A percentile compares a stretch with the other conserved stretches of the same genome.
Evolutionary conservation across 1,140 invertebrate species (phyloP).

Genomic region (Drosophila varians): DNA sequence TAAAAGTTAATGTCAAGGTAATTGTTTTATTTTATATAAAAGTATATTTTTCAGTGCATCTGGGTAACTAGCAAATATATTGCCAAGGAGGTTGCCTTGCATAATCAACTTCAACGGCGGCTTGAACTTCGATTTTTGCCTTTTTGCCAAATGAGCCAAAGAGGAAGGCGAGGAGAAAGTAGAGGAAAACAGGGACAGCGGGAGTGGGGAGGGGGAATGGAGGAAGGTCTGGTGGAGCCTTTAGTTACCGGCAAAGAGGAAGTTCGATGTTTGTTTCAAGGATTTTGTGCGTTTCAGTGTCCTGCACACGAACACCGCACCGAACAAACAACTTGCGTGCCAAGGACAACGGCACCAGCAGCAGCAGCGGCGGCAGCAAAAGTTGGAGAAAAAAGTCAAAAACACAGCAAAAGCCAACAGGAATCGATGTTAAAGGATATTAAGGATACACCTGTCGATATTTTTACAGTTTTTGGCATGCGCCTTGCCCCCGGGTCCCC

Average conservation of each 20-base stretch:
- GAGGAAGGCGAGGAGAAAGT: conserved; percentile 28
- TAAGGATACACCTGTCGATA: conserved; percentile 80
- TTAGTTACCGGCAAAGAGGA: conserved; percentile 22
- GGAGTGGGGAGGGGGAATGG: background rate
- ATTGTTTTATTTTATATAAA: too few relatives aligned
- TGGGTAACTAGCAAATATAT: background rate
- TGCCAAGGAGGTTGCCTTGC: conserved; percentile 54
- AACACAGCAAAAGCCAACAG: conserved; percentile 33
- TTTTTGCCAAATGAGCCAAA: conserved; percentile 43
- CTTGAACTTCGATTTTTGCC: conserved; percentile 55
- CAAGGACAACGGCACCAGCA: conserved; percentile 58
- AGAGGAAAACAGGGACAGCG: background rate
- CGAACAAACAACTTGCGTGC: conserved; percentile 58
- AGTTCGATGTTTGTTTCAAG: conserved; percentile 56
- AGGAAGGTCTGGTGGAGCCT: background rate
- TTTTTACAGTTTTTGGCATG: conserved; percentile 78
- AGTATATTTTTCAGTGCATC: background rate
- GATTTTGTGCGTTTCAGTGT: conserved; percentile 66
- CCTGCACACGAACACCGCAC: conserved; percentile 41
- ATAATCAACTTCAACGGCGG: conserved; percentile 59
- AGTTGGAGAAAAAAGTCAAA: conserved; percentile 11
- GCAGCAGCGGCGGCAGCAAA: conserved; percentile 14
- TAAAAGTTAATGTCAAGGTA: too few relatives aligned
- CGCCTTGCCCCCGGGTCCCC: conserved; percentile 27
- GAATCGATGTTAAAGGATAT: conserved; percentile 73